Conservation (phyloP, 2,888 invertebrate species). For the Ariolimax columbianus region DNA sequence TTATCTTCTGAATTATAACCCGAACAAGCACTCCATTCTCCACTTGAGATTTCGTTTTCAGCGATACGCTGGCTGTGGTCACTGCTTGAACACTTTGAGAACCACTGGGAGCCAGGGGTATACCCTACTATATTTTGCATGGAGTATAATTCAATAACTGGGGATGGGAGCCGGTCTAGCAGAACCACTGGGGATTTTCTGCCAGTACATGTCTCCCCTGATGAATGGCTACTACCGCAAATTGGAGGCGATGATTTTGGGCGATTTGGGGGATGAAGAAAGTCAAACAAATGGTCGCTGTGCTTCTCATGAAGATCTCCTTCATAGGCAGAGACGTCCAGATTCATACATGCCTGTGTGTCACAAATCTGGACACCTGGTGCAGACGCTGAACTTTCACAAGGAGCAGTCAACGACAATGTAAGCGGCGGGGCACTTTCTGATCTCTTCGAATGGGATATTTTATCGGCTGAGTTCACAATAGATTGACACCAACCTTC, state of each 20-base stretch:
- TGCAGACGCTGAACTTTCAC: background rate
- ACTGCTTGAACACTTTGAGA: background rate
- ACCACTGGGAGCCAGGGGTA: background rate
- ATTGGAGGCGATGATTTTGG: constrained; percentile 36
- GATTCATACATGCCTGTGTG: background rate
- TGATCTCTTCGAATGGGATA: background rate
- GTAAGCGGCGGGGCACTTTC: constrained; percentile 30
- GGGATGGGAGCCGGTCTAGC: constrained; percentile 39
- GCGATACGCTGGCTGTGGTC: background rate
- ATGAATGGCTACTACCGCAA: background rate
- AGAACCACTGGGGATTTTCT: constrained; percentile 40
- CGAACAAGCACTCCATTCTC: constrained; percentile 33
- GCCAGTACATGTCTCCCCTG: background rate
- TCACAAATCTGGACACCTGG: background rate
- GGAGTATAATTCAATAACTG: constrained; percentile 42
- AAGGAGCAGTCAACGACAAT: background rate
- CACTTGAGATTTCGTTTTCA: constrained; percentile 8
- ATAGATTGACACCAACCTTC: background rate
- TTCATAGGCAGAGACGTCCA: background rate
- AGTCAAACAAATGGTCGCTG: background rate
- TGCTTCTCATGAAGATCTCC: background rate
- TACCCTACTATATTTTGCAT: background rate
- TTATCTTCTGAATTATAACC: constrained; percentile 23
- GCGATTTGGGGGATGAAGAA: background rate
- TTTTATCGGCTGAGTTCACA: background rate